Percentiles rank a stretch among this genome's conserved stretches.
phyloP scores from a whole-genome alignment of 2,888 invertebrate genomes.

The Cacoxenus indagator region DNA sequence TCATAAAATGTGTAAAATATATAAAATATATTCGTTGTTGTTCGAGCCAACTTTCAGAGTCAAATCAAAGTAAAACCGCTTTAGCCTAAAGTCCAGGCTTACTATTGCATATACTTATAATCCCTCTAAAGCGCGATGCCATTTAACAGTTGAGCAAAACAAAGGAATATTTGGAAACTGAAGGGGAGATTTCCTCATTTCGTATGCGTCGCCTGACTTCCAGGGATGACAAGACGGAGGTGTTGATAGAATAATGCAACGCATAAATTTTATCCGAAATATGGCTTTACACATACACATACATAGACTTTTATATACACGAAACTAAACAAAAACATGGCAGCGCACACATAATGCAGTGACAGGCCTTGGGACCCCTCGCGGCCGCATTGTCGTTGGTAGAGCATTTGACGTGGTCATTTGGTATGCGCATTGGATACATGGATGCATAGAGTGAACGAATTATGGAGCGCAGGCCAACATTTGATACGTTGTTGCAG shows the following conservation, averaged over 20 bases:
- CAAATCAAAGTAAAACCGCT: neutral
- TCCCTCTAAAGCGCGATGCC: neutral
- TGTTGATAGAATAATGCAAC: constrained; percentile 57
- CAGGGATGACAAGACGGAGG: constrained; percentile 49
- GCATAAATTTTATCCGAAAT: constrained; percentile 48
- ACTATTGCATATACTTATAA: neutral
- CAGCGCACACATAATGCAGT: neutral
- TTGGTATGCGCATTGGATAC: neutral
- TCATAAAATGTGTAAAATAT: no score
- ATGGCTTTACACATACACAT: constrained; percentile 18
- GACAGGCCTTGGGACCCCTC: neutral
- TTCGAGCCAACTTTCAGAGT: neutral
- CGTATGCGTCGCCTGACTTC: constrained; percentile 47
- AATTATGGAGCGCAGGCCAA: neutral
- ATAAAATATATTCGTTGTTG: neutral
- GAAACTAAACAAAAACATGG: neutral
- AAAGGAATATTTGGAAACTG: neutral
- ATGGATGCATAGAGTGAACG: neutral
- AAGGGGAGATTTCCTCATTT: constrained; percentile 43
- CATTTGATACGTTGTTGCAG: constrained; percentile 2
- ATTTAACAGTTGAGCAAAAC: neutral
- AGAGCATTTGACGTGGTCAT: neutral
- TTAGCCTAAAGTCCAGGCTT: neutral
- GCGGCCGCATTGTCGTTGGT: neutral
- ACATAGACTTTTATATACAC: neutral